Base-by-base conservation (phyloP, 2,113 vertebrate species). In the Hydrochoerus hydrochaeris region DNA sequence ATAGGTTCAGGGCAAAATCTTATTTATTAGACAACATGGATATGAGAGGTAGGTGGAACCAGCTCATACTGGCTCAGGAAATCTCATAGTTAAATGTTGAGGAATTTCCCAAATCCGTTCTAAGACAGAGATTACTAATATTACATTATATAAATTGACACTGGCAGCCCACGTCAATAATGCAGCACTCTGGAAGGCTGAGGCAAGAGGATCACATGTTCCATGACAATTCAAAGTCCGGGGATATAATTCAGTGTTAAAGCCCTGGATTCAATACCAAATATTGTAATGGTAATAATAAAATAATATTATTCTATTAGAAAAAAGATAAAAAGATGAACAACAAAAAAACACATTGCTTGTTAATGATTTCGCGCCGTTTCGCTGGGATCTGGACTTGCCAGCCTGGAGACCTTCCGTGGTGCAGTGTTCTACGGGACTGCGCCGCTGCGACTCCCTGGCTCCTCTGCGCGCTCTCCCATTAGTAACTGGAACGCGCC, bases 351-450 rank as follows among this genome's bases (percentile, higher is more conserved):
- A 49, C 26, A 30, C n/a, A 49, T 69, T 63, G 16, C 85, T 88
- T 44, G 35, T 65, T 58, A 44, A 75, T 17, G 38, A 35, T 35
- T 65, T 30, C 44, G 52, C 16, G n/a, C 30, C 22, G 22, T 41
- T 49, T 46, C 75, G 8, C 89, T 81, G 1, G 58, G 9, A 41
- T 16, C 28, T 75, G 35, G 87, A 60, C 35, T 2, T 73, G 16
- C 65, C 65, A 19, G 3, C 1, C 14, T 0, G 0, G 7, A 24
- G 80, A 24, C 1, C 38, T 41, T 77, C 54, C 75, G 28, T 9
- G 3, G 11, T 30, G 49, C 0, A n/a, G 86, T 57, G n/a, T 16
- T 0, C 8, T 24, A 1, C 1, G 1, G 28, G 28, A 3, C 11
- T 2, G 49, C 22, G 46, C 1, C 41, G 9, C 41, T 44, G 32